phyloP scores from a whole-genome alignment of 2,113 vertebrate genomes.

The Lipotes vexillifer region DNA sequence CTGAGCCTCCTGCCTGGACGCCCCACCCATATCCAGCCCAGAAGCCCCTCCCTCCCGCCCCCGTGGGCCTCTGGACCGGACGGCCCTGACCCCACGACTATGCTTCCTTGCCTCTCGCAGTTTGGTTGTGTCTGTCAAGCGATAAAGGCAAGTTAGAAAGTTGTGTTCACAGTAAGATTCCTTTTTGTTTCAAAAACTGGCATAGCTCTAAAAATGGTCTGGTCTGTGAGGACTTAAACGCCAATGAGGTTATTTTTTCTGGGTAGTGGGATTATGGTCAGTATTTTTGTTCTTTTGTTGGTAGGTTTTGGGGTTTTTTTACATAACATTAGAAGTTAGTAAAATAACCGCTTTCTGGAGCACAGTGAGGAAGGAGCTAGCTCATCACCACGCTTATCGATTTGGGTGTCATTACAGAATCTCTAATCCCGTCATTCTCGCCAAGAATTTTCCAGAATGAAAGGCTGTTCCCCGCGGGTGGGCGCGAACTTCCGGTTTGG shows the following conservation, averaged over 20 bases:
- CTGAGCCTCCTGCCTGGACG: neutral
- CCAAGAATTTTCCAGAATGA: neutral
- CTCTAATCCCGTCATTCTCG: neutral
- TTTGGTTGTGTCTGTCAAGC: neutral
- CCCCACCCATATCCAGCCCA: neutral
- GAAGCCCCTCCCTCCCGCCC: neutral
- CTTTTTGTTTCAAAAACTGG: neutral
- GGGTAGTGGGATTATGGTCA: too few species aligned
- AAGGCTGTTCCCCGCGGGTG: neutral
- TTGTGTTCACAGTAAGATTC: neutral
- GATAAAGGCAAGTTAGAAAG: neutral
- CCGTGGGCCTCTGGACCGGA: neutral
- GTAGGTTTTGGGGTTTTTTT: neutral
- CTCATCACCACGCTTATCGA: accelerated
- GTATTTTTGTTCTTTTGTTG: neutral
- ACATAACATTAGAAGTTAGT: neutral
- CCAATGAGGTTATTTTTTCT: neutral
- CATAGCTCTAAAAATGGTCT: neutral
- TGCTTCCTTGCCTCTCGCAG: too few species aligned
- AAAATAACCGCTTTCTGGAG: neutral
- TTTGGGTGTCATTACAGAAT: neutral
- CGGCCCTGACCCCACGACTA: too few species aligned
- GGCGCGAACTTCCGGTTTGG: neutral
- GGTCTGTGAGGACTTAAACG: neutral
- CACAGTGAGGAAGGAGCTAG: neutral